Conservation (phyloP, 2,113 vertebrate genomes). For the Actinemys pallida region DNA sequence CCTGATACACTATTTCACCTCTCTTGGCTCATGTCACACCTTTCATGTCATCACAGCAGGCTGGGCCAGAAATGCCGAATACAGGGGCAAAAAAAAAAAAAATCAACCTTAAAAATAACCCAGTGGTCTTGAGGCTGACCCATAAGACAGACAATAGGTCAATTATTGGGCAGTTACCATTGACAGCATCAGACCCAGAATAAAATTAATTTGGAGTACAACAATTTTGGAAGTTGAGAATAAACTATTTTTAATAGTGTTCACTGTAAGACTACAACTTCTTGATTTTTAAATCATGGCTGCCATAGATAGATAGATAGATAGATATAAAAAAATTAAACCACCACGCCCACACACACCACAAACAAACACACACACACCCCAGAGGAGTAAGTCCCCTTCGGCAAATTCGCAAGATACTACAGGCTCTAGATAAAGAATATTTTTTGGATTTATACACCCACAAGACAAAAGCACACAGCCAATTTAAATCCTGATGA, state of each 20-base stretch:
- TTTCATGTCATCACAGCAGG: background rate
- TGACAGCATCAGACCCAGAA: slow-evolving; percentile 47
- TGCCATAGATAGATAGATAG: background rate
- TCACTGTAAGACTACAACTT: background rate
- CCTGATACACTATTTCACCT: background rate
- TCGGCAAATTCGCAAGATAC: too few relatives aligned
- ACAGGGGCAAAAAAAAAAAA: background rate
- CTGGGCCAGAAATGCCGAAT: background rate
- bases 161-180: slow-evolving; percentile 49
- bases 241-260: background rate
- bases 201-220: fast-evolving
- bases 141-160: background rate
- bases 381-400: background rate
- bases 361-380: too few relatives aligned
- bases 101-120: slow-evolving; percentile 12
- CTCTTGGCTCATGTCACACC: background rate
- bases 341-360: too few relatives aligned
- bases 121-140: background rate
- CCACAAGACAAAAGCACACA: background rate
- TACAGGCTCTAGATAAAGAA: background rate
- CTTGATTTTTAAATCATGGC: background rate
- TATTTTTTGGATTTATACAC: background rate
- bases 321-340: too few relatives aligned
- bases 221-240: background rate
- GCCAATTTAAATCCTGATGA: background rate